These are phyloP conservation scores for Mus spicilegus DNA, from an alignment of 2,113 vertebrate species.

Conservation along the genomic window DNA sequence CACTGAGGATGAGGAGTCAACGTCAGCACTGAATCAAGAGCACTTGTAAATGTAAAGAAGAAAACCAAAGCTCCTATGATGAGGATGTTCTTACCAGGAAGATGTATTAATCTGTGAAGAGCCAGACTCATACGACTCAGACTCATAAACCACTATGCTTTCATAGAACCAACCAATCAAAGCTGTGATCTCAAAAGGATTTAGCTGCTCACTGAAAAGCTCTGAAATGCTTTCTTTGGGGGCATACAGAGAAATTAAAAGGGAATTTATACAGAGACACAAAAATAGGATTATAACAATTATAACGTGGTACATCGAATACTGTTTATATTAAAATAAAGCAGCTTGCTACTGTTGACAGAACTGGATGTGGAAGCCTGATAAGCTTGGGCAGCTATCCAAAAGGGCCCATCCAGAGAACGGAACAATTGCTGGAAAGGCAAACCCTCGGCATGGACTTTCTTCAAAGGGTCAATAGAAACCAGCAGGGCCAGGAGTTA, in stretches of 20 bases:
- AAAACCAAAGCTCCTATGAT: conserved; percentile 31
- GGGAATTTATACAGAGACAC: conserved; percentile 44
- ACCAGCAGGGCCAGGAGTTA: not conserved
- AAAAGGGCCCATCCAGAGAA: not conserved
- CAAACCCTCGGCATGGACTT: conserved; percentile 23
- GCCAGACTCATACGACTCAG: not conserved
- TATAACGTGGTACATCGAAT: conserved; percentile 8
- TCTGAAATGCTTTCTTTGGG: conserved; percentile 59
- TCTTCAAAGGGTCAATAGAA: conserved; percentile 58
- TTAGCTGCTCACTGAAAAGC: conserved; percentile 22
- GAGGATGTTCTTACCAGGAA: not conserved
- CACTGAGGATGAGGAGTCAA: not conserved
- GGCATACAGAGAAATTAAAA: conserved; percentile 51
- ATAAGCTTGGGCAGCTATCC: not conserved
- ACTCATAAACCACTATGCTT: not conserved
- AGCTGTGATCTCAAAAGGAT: conserved; percentile 48
- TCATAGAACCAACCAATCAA: not conserved
- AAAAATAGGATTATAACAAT: conserved; percentile 20
- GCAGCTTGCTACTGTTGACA: not conserved
- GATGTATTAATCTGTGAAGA: conserved; percentile 54
- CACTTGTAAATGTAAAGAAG: not conserved
- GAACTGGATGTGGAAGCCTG: not conserved
- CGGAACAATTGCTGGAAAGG: conserved; percentile 25
- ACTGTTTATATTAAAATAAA: conserved; percentile 61
- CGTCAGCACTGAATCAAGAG: not conserved